Evolutionary conservation across 1,140 invertebrate genomes (phyloP), one percentile per base, ranked within the genome.

Genomic region (Caenorhabditis latens): DNA sequence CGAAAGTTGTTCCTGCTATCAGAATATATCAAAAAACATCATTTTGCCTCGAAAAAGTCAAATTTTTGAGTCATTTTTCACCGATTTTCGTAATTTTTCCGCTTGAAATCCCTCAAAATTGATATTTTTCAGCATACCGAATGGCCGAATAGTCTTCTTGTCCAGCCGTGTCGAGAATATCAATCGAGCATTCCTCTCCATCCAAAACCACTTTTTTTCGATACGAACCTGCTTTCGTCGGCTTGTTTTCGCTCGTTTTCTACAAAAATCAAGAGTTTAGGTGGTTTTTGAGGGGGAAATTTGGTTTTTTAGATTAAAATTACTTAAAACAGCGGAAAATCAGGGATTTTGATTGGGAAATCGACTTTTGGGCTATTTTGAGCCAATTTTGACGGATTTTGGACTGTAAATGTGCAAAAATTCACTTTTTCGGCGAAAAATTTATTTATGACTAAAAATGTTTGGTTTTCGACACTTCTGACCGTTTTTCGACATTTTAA

Each of bases 231-330:
- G 98, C 98, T 94, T 99, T 99, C 57, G 98, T 99, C 79, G 98
- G 98, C 94, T 99, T 98, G 93, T 99, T 99, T 94, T 99, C 97
- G 94, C 99, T 97, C 4, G 99, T 97, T 94, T 99, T 99, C 95
- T 96, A 90, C 84, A 91, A 90, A 71, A 83, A 84, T 84, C 84
- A 86, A 89, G 87, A 86, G 32, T 32, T 32, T 32, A 32, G 48
- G 32, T 67, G 46, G 21, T 32, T 86, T 63, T 85, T 24, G 21
- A 24, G 21, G 42, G n/a, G 84, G 84, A 19, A 86, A 85, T 86
- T 84, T 48, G 46, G 32, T 32, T 32, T 32, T 32, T 32, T 32
- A 32, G 32, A 32, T 32, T 32, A 32, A 32, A 32, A 32, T 32
- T 32, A 32, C 32, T 32, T 32, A 32, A 32, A 32, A 32, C 32